Percentiles rank a stretch among this genome's conserved stretches.
Conservation (phyloP, 2,888 invertebrate genomes). For the Nemoura dubitans region DNA sequence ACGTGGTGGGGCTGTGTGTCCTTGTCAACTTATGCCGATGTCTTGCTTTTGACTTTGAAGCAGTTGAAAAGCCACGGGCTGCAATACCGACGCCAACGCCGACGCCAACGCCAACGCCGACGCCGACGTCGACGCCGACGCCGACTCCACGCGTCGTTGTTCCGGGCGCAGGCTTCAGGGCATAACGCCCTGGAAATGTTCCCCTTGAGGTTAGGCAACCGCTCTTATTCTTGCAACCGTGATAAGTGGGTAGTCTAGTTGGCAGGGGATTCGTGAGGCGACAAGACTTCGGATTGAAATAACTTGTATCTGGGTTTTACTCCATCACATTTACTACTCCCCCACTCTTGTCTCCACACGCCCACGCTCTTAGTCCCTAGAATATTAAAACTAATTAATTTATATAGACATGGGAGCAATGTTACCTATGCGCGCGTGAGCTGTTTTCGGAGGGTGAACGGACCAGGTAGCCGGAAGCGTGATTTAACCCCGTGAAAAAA, state of each 20-base stretch:
- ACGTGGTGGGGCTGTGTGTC: background rate
- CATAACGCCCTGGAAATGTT: constrained; percentile 22
- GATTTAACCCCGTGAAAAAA: background rate
- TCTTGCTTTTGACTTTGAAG: background rate
- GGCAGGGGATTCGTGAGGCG: constrained; percentile 28
- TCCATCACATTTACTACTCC: constrained; percentile 23
- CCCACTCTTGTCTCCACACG: too few relatives aligned
- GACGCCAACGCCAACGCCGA: too few relatives aligned
- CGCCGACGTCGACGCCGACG: too few relatives aligned
- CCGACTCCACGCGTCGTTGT: constrained; percentile 8
- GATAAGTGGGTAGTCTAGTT: constrained; percentile 38
- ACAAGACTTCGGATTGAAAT: constrained; percentile 38
- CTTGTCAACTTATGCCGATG: background rate
- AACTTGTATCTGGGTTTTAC: constrained; percentile 36
- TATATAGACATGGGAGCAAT: constrained; percentile 20
- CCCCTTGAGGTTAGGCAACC: constrained; percentile 31
- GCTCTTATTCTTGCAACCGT: constrained; percentile 3
- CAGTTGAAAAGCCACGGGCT: background rate
- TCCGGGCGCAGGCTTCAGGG: background rate
- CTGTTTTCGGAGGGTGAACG: background rate
- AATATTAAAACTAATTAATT: constrained; percentile 42
- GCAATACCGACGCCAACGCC: too few relatives aligned
- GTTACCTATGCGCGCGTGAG: background rate
- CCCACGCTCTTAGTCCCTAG: background rate
- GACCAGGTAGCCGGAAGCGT: background rate